These are phyloP conservation scores for Lycaon pictus DNA, from an alignment of 2,113 vertebrate genomes.

Conservation along the genomic window DNA sequence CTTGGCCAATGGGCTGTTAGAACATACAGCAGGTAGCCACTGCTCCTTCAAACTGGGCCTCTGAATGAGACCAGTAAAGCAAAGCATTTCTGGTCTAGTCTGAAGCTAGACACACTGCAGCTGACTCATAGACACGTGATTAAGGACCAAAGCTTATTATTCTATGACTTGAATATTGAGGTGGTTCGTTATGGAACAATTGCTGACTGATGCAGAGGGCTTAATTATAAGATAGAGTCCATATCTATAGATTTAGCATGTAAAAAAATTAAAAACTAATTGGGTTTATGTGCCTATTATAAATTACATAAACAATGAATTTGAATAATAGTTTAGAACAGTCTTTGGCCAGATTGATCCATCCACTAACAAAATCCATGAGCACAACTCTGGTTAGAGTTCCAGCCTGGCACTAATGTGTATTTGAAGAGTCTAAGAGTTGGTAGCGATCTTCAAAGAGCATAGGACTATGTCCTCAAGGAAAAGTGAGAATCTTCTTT, in stretches of 20 bases:
- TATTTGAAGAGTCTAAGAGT: neutral
- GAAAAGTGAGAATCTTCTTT: neutral
- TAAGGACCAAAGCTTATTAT: neutral
- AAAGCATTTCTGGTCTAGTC: neutral
- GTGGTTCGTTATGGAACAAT: neutral
- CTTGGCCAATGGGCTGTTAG: neutral
- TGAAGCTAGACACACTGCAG: neutral
- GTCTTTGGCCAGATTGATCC: neutral
- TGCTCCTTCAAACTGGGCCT: neutral
- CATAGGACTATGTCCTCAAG: neutral
- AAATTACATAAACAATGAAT: neutral
- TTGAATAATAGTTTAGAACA: conserved; percentile 26
- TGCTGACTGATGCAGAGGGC: neutral
- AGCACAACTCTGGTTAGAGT: neutral
- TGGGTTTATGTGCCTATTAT: neutral
- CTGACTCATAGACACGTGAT: neutral
- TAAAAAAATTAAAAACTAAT: conserved; percentile 43
- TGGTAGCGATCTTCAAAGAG: conserved; percentile 8
- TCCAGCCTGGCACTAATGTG: neutral
- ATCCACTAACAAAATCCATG: neutral
- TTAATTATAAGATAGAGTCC: neutral
- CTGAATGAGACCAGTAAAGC: neutral
- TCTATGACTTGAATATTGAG: conserved; percentile 20
- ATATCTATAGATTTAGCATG: neutral
- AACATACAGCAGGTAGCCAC: neutral